Conservation (phyloP, 2,113 vertebrate species). For the Notiomystis cincta region DNA sequence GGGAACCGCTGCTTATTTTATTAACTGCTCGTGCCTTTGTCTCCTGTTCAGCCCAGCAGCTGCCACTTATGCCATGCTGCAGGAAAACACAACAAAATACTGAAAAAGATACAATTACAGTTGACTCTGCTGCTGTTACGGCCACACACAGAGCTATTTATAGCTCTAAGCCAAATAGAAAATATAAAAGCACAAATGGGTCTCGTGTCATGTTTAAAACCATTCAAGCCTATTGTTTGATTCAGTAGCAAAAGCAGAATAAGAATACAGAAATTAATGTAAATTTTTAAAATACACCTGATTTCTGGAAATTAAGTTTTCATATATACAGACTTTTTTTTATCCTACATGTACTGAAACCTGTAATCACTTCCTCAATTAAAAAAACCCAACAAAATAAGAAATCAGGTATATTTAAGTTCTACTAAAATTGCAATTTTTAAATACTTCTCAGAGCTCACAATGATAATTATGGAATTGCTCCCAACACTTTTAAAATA, state of each 20-base stretch:
- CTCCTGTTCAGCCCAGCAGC: too few species aligned
- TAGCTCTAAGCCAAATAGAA: conserved; percentile 22
- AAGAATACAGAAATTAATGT: neutral
- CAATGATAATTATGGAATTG: neutral
- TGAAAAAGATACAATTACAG: neutral
- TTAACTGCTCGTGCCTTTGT: neutral
- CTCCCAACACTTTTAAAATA: neutral
- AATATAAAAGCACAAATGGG: neutral
- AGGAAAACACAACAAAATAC: neutral
- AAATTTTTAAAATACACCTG: neutral
- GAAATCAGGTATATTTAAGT: neutral
- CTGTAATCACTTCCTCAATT: neutral
- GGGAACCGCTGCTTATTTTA: neutral
- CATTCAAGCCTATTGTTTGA: neutral
- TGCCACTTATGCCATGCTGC: neutral
- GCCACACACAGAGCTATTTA: neutral
- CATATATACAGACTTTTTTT: neutral
- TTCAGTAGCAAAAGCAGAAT: neutral
- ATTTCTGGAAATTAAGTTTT: neutral
- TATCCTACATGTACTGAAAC: neutral
- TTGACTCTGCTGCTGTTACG: neutral
- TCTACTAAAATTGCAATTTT: neutral
- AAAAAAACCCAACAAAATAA: neutral
- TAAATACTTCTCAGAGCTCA: neutral
- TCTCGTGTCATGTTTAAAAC: neutral